Conservation (phyloP, 1,140 invertebrate genomes). For the Trichogramma pretiosum region DNA sequence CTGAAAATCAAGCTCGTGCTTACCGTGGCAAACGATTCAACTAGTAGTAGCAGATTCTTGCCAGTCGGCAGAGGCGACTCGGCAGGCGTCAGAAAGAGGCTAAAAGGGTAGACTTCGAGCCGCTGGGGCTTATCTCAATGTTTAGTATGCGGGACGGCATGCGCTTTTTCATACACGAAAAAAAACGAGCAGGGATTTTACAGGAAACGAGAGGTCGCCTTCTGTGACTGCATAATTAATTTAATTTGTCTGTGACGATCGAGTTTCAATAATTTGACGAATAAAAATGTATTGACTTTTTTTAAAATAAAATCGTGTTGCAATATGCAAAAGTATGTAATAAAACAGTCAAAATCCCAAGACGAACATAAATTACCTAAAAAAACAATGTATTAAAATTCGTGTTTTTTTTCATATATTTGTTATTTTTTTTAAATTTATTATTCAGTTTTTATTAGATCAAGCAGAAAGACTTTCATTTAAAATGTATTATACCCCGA, state of each 20-base stretch:
- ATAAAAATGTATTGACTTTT: background rate
- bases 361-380: background rate
- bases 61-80: background rate
- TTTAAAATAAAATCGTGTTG: background rate
- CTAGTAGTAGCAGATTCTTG: too few species aligned
- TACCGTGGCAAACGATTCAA: background rate
- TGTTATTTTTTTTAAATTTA: background rate
- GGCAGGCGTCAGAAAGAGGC: background rate
- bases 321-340: too few species aligned
- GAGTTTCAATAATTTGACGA: slow-evolving; percentile 8
- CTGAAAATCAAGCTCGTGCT: slow-evolving; percentile 16
- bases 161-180: background rate
- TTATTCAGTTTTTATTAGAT: too few species aligned
- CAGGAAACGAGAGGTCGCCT: slow-evolving; percentile 7
- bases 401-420: background rate
- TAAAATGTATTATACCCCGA: too few species aligned
- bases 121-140: slow-evolving; percentile 15
- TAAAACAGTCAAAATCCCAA: background rate
- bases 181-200: background rate
- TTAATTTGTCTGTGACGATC: slow-evolving; percentile 7
- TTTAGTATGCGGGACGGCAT: slow-evolving; percentile 18
- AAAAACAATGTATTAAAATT: background rate
- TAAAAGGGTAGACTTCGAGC: background rate
- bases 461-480: too few species aligned
- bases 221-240: slow-evolving; percentile 17